A percentile compares a stretch with the other conserved stretches of the same genome.
Evolutionary conservation across 1,140 invertebrate species (phyloP).

Genomic region (Wiebesia pumilae): DNA sequence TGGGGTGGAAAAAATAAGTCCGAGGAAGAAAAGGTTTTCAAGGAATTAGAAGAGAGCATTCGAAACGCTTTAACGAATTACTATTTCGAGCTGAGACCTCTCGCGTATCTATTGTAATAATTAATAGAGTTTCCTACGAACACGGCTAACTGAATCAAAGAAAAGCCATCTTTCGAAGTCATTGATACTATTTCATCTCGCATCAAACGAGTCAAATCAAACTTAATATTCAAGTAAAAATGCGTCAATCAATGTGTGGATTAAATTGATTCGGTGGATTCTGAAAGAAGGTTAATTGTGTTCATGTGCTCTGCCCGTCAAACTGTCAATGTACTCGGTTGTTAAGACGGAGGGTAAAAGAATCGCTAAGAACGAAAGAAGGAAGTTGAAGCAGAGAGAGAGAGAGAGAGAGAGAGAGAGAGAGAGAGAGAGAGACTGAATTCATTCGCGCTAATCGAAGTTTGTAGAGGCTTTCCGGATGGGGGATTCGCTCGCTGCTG

Average conservation of each 20-base stretch:
- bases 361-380: background rate
- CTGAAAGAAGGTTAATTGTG: background rate
- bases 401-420: background rate
- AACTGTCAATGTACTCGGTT: background rate
- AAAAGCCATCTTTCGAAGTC: background rate
- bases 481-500: constrained; percentile 51
- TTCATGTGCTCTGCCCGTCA: background rate
- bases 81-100: background rate
- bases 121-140: background rate
- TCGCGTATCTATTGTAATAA: background rate
- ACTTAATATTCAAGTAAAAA: background rate
- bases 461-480: constrained; percentile 58
- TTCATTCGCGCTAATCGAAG: constrained; percentile 62
- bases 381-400: background rate
- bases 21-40: background rate
- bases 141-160: background rate
- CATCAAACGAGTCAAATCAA: background rate
- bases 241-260: background rate
- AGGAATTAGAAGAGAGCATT: constrained; percentile 44
- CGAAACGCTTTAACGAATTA: background rate
- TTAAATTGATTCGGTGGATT: background rate
- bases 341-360: background rate
- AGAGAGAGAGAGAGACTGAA: constrained; percentile 46
- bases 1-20: background rate
- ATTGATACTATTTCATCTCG: background rate